Evolutionary conservation across 1,140 invertebrate genomes (phyloP).

Genomic region (Dendrolimus punctatus): DNA sequence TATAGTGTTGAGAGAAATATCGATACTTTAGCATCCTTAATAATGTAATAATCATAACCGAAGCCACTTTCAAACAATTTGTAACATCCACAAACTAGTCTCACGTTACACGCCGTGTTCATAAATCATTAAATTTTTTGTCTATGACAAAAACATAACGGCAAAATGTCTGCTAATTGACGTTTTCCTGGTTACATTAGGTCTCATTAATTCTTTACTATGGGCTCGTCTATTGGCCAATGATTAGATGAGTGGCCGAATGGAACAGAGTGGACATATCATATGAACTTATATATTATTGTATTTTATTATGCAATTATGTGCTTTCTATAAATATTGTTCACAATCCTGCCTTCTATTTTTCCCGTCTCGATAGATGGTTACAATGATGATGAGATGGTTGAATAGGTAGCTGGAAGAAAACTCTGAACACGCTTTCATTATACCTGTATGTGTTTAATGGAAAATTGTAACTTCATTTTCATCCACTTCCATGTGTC

Average conservation of each 20-base stretch:
- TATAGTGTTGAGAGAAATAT: no score
- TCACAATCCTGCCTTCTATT: no score
- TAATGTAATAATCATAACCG: constrained; percentile 26
- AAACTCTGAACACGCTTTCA: no score
- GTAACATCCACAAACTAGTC: constrained; percentile 44
- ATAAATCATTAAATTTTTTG: constrained; percentile 48
- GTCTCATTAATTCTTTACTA: constrained; percentile 14
- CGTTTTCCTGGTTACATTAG: constrained; percentile 40
- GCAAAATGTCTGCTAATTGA: constrained; percentile 59
- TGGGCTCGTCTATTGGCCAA: constrained; percentile 13
- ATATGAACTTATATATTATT: no score
- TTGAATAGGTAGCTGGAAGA: no score
- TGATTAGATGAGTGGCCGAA: constrained; percentile 4
- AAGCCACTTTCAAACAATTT: constrained; percentile 41
- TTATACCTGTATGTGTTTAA: no score
- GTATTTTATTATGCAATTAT: no score
- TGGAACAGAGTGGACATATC: background rate
- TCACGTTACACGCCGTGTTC: constrained; percentile 36
- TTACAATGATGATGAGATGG: no score
- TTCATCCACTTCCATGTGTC: no score
- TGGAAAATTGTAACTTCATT: no score
- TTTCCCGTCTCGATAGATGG: no score
- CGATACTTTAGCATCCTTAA: background rate
- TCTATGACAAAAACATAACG: constrained; percentile 32
- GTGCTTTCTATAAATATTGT: no score